phyloP scores from a whole-genome alignment of 2,888 invertebrate genomes.

The Linnaemya vulpina region DNA sequence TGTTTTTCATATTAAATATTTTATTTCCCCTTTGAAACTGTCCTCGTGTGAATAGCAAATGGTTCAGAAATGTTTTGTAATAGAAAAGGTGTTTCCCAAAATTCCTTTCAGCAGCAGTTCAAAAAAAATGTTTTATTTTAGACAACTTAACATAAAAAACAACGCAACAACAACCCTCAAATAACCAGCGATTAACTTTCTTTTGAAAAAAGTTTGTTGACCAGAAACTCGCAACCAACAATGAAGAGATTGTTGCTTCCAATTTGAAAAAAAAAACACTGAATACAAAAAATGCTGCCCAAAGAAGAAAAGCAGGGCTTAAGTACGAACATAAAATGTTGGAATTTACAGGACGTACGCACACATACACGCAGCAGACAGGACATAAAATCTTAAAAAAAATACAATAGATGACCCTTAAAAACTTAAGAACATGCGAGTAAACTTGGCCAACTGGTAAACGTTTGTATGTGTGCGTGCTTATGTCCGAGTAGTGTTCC shows the following conservation, averaged over 20 bases:
- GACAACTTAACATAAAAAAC: conserved; percentile 6
- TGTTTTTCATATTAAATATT: not conserved
- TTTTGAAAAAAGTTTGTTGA: conserved; percentile 66
- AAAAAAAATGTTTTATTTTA: conserved; percentile 41
- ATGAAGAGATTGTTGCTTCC: conserved; percentile 41
- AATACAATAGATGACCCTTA: conserved; percentile 60
- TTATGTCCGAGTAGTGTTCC: conserved; percentile 29
- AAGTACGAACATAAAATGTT: conserved; percentile 70
- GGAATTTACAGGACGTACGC: conserved; percentile 44
- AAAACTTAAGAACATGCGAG: conserved; percentile 15
- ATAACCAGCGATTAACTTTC: conserved; percentile 67
- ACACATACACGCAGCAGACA: conserved; percentile 30
- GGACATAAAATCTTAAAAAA: conserved; percentile 34
- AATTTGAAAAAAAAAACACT: conserved; percentile 1
- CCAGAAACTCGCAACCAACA: conserved; percentile 63
- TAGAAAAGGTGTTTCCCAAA: conserved; percentile 58
- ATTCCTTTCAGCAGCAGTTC: conserved; percentile 24
- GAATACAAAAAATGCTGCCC: conserved; percentile 1
- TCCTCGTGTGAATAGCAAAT: not conserved
- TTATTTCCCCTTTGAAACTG: not conserved
- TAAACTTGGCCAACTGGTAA: not conserved
- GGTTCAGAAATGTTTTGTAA: conserved; percentile 44
- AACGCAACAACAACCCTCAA: conserved; percentile 52
- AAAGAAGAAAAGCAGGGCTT: conserved; percentile 62
- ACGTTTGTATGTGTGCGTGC: not conserved